Evolutionary conservation across 2,113 vertebrate species (phyloP).

Genomic region (Pseudorectes ferrugineus): DNA sequence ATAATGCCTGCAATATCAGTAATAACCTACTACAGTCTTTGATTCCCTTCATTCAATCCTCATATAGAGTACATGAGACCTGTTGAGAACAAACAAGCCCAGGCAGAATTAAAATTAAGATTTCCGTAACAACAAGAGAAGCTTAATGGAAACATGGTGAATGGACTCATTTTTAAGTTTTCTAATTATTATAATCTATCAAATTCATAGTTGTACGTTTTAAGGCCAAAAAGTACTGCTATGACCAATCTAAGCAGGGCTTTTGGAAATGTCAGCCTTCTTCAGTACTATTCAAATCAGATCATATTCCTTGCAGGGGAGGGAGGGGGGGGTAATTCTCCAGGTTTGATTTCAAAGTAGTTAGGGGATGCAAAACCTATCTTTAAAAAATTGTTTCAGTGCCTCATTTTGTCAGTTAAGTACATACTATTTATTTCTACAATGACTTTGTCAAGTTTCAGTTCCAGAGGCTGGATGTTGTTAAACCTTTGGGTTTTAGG

Average conservation of each 20-base stretch:
- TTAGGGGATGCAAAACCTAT: background rate
- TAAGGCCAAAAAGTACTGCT: background rate
- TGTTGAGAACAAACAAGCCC: conserved; percentile 70
- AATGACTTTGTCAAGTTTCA: background rate
- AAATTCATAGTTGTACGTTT: background rate
- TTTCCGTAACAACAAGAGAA: background rate
- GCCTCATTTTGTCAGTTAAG: background rate
- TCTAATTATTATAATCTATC: background rate
- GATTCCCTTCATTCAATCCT: conserved; percentile 68
- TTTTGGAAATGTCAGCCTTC: background rate
- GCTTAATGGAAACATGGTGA: background rate
- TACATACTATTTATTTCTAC: background rate
- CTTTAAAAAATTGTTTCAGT: background rate
- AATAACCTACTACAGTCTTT: conserved; percentile 63
- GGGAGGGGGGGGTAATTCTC: background rate
- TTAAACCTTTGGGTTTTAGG: background rate
- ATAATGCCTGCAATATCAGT: conserved; percentile 69
- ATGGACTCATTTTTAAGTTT: background rate
- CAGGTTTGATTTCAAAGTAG: background rate
- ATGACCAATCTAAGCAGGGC: background rate
- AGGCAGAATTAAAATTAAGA: conserved; percentile 51
- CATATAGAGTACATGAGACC: conserved; percentile 57
- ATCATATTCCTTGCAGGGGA: background rate
- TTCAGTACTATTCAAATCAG: background rate
- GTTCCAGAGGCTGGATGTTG: background rate